These are phyloP conservation scores for Momotus momota DNA, from an alignment of 2,797 vertebrate species.

Conservation along the genomic window DNA sequence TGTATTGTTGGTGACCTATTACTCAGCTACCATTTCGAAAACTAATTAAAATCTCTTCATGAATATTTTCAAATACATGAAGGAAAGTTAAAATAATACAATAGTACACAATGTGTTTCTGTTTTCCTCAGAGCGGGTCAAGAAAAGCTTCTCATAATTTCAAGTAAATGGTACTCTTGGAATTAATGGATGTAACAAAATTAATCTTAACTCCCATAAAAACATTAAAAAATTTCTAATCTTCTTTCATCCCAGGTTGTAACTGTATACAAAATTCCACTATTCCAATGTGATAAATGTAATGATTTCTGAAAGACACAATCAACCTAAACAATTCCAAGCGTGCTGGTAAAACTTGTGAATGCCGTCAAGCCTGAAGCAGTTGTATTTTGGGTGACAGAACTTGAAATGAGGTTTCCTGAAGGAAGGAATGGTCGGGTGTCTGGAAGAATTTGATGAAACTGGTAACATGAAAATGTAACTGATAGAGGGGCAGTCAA, in stretches of 20 bases:
- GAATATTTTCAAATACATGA: not conserved
- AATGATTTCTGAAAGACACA: not conserved
- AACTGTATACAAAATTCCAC: not conserved
- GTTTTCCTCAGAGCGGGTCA: not conserved
- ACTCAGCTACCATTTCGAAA: not conserved
- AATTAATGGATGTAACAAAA: not conserved
- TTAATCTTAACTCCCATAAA: not conserved
- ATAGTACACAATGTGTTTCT: not conserved
- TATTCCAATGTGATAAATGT: not conserved
- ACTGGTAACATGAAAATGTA: not conserved
- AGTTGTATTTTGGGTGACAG: not conserved
- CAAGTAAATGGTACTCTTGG: not conserved
- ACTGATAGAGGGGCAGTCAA: not conserved
- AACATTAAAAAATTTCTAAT: not conserved
- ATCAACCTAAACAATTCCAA: not conserved
- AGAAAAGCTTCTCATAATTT: not conserved
- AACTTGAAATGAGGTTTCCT: not conserved
- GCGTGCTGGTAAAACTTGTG: not conserved
- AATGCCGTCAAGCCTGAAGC: not conserved
- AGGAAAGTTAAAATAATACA: not conserved
- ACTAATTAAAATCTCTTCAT: not conserved
- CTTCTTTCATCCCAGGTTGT: not conserved
- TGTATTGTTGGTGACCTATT: not conserved
- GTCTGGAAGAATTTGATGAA: not conserved
- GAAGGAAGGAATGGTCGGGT: not conserved